Evolutionary conservation across 2,113 vertebrate species (phyloP), one percentile per base, ranked within the genome.

Genomic region (Sialia sialis): DNA sequence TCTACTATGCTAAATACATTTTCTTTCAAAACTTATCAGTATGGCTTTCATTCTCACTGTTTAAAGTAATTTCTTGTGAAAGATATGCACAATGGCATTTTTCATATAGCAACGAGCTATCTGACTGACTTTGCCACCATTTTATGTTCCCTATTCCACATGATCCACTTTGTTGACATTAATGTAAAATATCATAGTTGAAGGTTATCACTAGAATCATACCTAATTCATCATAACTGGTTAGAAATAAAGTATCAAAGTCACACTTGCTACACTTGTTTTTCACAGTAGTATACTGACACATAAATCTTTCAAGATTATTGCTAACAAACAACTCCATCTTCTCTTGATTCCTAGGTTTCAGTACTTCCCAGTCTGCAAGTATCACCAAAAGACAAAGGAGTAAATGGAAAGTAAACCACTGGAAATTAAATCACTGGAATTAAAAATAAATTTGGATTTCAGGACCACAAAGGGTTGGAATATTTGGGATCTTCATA

Each of bases 231-330:
- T 78, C 92, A 43, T 60, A 95, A 93, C 60, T 94, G 39, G 34
- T 93, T 94, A 93, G 83, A 95, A 94, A 94, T 66, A 49, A 95
- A 95, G 30, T 78, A 89, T 86, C 43, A 51, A 89, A 95, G 21
- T 87, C 60, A 74, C 32, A 22, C 8, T 87, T 55, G 16, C 10
- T 64, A 39, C 23, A 32, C 39, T 90, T 92, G 4, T 48, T 29
- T 75, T 68, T 60, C 58, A 48, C 12, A 34, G 12, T 13, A 41
- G 25, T 29, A 56, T 27, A 70, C 9, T 59, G 39, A 17, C 19
- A 41, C 22, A 62, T 13, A 66, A 63, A 91, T 7, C 20, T 79
- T 34, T 66, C 26, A 46, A 79, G 51, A 63, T 68, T 49, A 60
- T 72, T 73, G 30, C 10, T 79, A 63, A 54, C 16, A 81, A 91